Base-by-base conservation (phyloP, 2,888 invertebrate species). In the Geotrupes spiniger region DNA sequence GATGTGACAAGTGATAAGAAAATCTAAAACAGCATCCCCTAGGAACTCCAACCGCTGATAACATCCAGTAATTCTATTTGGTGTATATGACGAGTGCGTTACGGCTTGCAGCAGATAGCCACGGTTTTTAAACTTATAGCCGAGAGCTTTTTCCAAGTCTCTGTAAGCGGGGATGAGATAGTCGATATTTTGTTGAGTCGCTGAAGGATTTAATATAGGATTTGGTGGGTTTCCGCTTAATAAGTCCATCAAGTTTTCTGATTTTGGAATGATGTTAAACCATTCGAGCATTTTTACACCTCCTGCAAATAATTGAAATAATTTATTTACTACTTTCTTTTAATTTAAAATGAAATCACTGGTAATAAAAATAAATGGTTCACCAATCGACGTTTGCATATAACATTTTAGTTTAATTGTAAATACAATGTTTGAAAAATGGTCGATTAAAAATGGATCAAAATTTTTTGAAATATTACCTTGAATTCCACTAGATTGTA, bases 1-100 rank as follows among this genome's bases (percentile, higher is more conserved):
- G 42, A 99, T 87, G 66, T 92, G 84, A 8, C 88, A 77, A 0
- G 95, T 94, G 16, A 96, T 84, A 8, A 96, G 72, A 68, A 93
- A 93, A 73, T 96, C 95, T 42, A 95, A 73, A 17, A 96, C 79
- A 4, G 95, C 92, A 75, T 96, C 95, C 2, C 95, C 95, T 2
- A 95, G 74, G 70, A 93, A 95, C 71, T 96, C 95, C n/a, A 95
- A 70, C 8, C 88, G 79, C 69, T 93, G 88, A 73, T 98, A 99
- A 56, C 90, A 92, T 17, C 84, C 85, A 0, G 97, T 97, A 37
- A 89, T 66, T 0, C 84, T 78, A 73, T 95, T 94, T 4, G 83
- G 78, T 3, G 83, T 81, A 73, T 86, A 94, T 0, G 96, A 93
- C 0, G 95, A 83, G 76, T 99, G 99, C 0, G 97, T 93, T 42